Conservation (phyloP, 2,797 vertebrate species). For the Falco peregrinus region DNA sequence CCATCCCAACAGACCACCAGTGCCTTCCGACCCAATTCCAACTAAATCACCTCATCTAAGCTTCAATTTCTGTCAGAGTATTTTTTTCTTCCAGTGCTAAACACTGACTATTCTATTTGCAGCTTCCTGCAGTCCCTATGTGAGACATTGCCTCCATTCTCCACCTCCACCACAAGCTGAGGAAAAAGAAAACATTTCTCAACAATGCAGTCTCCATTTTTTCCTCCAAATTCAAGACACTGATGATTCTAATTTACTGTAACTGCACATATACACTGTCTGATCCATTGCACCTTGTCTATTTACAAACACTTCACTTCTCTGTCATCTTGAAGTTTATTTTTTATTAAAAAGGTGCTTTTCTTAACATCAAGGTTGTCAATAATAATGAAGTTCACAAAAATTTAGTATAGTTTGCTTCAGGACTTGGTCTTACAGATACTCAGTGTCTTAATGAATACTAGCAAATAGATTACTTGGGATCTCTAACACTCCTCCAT, state of each 20-base stretch:
- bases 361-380: neutral
- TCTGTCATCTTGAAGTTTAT: neutral
- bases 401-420: neutral
- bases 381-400: neutral
- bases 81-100: neutral
- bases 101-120: neutral
- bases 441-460: neutral
- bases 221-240: neutral
- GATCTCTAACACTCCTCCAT: neutral
- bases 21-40: conserved; percentile 57
- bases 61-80: neutral
- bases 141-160: neutral
- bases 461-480: neutral
- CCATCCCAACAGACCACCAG: conserved; percentile 2
- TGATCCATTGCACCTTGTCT: neutral
- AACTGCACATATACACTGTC: neutral
- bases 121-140: neutral
- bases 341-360: neutral
- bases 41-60: conserved; percentile 35
- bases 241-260: neutral
- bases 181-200: neutral
- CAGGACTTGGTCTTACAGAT: neutral
- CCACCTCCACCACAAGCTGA: neutral
- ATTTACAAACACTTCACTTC: neutral
- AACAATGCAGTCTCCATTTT: neutral